Percentiles rank a stretch among this genome's conserved stretches.
Evolutionary conservation across 1,140 invertebrate genomes (phyloP).

Genomic region (Panagrolaimus sp.): DNA sequence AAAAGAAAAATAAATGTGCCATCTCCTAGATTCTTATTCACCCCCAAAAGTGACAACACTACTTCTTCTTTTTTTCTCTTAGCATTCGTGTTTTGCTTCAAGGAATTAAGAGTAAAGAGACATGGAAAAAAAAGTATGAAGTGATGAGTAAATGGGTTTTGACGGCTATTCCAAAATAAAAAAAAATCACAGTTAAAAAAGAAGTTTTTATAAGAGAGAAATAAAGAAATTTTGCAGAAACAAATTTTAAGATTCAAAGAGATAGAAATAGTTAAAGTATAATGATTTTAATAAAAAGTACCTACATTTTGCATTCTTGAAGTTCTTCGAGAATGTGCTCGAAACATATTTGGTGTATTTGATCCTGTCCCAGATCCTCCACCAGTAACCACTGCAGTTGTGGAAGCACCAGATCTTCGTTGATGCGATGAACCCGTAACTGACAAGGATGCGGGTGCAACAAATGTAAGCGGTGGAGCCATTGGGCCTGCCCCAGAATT

Average conservation of each 20-base stretch:
- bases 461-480: constrained; percentile 50
- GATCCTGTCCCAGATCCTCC: constrained; percentile 18
- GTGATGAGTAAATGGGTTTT: constrained; percentile 12
- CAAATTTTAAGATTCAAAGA: background rate
- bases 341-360: constrained; percentile 7
- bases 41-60: too few relatives aligned
- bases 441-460: constrained; percentile 36
- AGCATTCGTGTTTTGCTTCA: background rate
- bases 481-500: constrained; percentile 28
- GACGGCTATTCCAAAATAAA: background rate
- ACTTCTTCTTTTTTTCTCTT: too few relatives aligned
- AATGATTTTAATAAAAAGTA: background rate
- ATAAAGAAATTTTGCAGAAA: constrained; percentile 6
- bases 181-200: background rate
- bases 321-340: constrained; percentile 32
- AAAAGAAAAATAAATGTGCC: too few relatives aligned
- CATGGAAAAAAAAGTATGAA: background rate
- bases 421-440: constrained; percentile 22
- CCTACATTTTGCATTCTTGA: constrained; percentile 53
- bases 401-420: constrained; percentile 27
- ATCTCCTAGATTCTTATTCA: too few relatives aligned
- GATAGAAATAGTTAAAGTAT: too few relatives aligned
- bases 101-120: background rate
- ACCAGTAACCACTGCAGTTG: background rate
- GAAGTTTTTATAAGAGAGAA: constrained; percentile 9